Conservation (phyloP, 2,888 invertebrate species). For the Biston stratarius region DNA sequence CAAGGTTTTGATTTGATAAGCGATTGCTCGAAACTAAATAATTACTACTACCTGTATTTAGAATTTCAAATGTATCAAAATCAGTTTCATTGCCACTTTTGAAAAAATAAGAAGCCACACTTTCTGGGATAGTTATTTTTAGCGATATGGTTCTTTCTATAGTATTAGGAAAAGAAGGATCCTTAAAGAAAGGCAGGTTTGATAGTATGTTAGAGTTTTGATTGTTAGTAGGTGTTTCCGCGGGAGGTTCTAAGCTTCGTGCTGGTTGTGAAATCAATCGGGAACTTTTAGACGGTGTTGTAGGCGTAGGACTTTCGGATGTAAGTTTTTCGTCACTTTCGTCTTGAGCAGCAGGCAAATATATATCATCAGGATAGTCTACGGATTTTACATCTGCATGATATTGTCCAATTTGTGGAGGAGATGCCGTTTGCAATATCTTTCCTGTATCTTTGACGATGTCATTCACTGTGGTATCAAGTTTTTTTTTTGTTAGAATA, state of each 20-base stretch:
- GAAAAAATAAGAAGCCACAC: slow-evolving; percentile 74
- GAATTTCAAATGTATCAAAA: slow-evolving; percentile 73
- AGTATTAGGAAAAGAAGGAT: slow-evolving; percentile 67
- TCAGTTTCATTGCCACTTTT: slow-evolving; percentile 66
- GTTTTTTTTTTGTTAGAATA: slow-evolving; percentile 75
- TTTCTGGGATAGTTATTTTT: slow-evolving; percentile 80
- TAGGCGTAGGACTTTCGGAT: slow-evolving; percentile 59
- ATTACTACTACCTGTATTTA: slow-evolving; percentile 79
- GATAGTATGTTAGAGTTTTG: slow-evolving; percentile 64
- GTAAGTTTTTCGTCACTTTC: slow-evolving; percentile 70
- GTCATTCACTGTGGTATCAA: slow-evolving; percentile 73
- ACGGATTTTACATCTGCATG: slow-evolving; percentile 54
- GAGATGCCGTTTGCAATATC: slow-evolving; percentile 65
- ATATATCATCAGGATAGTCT: slow-evolving; percentile 58
- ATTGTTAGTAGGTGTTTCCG: slow-evolving; percentile 51
- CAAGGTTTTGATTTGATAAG: slow-evolving; percentile 51
- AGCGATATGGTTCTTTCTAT: slow-evolving; percentile 80
- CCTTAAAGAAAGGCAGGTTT: slow-evolving; percentile 72
- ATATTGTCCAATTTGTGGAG: slow-evolving; percentile 59
- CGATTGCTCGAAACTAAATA: slow-evolving; percentile 76
- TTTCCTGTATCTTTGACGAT: slow-evolving; percentile 75
- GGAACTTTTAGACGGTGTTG: slow-evolving; percentile 58
- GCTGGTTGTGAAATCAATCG: slow-evolving; percentile 64
- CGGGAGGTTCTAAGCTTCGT: slow-evolving; percentile 67
- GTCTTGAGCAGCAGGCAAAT: slow-evolving; percentile 54